Conservation (phyloP, 2,888 invertebrate genomes). For the Entomobrya multifasciata region DNA sequence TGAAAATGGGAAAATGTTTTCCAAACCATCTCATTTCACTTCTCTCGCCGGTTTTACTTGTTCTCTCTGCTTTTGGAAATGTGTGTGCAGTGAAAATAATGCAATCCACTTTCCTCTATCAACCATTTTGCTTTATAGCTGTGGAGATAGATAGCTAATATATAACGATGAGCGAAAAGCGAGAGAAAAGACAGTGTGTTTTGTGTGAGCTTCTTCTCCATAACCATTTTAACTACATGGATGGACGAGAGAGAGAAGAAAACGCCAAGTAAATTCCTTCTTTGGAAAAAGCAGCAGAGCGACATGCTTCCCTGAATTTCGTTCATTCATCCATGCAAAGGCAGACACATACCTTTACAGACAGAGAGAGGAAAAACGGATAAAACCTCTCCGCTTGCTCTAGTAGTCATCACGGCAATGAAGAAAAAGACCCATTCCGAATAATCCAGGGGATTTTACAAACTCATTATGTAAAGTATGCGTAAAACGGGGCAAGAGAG, state of each 20-base stretch:
- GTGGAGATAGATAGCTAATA: slow-evolving; percentile 66
- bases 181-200: no score
- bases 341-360: neutral
- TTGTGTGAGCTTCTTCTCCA: no score
- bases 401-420: slow-evolving; percentile 66
- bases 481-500: slow-evolving; percentile 69
- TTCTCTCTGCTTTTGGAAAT: no score
- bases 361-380: neutral
- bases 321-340: slow-evolving; percentile 58
- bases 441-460: slow-evolving; percentile 69
- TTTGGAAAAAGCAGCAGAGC: neutral
- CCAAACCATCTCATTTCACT: slow-evolving; percentile 75
- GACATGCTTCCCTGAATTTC: slow-evolving; percentile 58
- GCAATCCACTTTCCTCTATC: slow-evolving; percentile 43
- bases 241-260: slow-evolving; percentile 22
- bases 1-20: slow-evolving; percentile 82
- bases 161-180: slow-evolving; percentile 14
- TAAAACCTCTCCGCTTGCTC: neutral
- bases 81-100: neutral
- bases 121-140: slow-evolving; percentile 62
- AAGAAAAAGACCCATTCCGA: slow-evolving; percentile 66
- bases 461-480: slow-evolving; percentile 78
- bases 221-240: slow-evolving; percentile 10
- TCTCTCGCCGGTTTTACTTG: no score
- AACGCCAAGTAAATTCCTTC: slow-evolving; percentile 42